Evolutionary conservation across 2,888 invertebrate species (phyloP).

Genomic region (Drosophila fulvimacula): DNA sequence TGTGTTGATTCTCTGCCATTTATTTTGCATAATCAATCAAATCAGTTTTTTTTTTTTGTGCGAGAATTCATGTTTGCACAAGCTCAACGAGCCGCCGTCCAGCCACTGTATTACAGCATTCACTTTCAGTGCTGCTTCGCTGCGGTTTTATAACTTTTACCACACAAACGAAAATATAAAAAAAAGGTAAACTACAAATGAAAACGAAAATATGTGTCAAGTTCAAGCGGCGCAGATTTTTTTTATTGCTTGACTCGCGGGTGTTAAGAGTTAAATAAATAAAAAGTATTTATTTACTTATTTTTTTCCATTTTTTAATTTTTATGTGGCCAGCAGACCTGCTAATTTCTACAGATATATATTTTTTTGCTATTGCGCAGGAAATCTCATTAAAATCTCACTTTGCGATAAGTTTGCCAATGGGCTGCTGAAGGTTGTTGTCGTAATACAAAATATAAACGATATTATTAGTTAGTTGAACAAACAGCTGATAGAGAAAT

Average conservation of each 20-base stretch:
- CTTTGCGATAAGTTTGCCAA: constrained; percentile 11
- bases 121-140: constrained; percentile 32
- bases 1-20: constrained; percentile 39
- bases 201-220: constrained; percentile 65
- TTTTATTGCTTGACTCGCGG: constrained; percentile 29
- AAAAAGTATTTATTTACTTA: constrained; percentile 15
- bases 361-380: constrained; percentile 19
- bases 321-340: constrained; percentile 37
- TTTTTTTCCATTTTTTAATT: constrained; percentile 5
- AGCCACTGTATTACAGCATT: constrained; percentile 41
- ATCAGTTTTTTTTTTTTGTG: constrained; percentile 4
- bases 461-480: background rate
- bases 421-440: constrained; percentile 40
- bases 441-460: constrained; percentile 16
- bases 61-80: constrained; percentile 61
- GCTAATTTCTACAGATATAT: constrained; percentile 66
- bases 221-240: constrained; percentile 62
- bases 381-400: constrained; percentile 37
- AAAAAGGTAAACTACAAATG: constrained; percentile 13
- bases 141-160: constrained; percentile 69
- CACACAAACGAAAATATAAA: constrained; percentile 16
- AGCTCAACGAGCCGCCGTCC: constrained; percentile 3
- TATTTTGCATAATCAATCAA: constrained; percentile 53
- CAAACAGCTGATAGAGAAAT: background rate
- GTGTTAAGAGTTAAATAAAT: constrained; percentile 66